These are phyloP conservation scores for Melikaiella ostensackeni DNA, from an alignment of 2,888 invertebrate species.

Conservation along the genomic window DNA sequence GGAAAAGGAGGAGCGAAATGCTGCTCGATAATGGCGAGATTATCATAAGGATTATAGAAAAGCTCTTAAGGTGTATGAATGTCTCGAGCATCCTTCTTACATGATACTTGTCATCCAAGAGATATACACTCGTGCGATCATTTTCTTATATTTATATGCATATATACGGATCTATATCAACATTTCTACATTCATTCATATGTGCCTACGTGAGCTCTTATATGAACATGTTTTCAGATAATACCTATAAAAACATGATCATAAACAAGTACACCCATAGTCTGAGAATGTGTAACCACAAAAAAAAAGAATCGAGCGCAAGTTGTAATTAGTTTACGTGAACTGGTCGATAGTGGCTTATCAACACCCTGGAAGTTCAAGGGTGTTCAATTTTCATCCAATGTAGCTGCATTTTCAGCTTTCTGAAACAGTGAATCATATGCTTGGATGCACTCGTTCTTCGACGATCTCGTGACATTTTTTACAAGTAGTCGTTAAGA, in stretches of 20 bases:
- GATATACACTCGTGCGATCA: background rate
- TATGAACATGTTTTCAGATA: background rate
- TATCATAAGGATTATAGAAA: conserved; percentile 5
- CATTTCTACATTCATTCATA: background rate
- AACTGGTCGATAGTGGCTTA: conserved; percentile 10
- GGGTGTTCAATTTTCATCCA: conserved; percentile 10
- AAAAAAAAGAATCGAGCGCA: background rate
- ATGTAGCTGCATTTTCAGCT: background rate
- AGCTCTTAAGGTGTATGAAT: background rate
- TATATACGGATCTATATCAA: background rate
- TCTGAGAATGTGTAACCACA: background rate
- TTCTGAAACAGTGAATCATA: conserved; percentile 16
- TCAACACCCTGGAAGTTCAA: conserved; percentile 43
- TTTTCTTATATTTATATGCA: background rate
- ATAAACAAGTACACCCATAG: background rate
- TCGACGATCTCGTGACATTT: conserved; percentile 26
- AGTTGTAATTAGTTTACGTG: conserved; percentile 31
- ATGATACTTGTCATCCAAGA: background rate
- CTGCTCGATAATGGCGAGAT: background rate
- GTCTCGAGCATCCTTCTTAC: background rate
- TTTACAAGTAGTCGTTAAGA: conserved; percentile 19
- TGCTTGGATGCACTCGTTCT: conserved; percentile 17
- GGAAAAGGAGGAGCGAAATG: background rate
- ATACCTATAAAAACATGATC: background rate
- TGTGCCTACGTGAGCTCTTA: background rate